Percentiles rank a stretch among this genome's conserved stretches.
phyloP scores from a whole-genome alignment of 2,797 vertebrate genomes.

The Falco naumanni region DNA sequence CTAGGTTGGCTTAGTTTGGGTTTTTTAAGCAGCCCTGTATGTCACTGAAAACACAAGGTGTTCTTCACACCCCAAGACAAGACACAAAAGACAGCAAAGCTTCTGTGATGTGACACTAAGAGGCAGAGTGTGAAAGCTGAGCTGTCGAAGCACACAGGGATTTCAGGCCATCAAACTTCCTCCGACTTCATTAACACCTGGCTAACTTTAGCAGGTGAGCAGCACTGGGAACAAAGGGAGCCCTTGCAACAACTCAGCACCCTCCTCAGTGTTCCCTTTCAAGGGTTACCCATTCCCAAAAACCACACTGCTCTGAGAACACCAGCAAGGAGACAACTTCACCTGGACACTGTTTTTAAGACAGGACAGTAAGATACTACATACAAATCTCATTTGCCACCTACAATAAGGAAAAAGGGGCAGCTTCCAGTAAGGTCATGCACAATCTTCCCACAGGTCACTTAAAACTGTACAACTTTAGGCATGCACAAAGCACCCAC shows the following conservation, averaged over 20 bases:
- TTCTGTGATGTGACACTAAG: background rate
- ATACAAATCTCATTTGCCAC: background rate
- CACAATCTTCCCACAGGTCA: background rate
- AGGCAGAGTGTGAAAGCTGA: background rate
- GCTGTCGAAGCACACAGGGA: background rate
- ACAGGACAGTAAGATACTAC: background rate
- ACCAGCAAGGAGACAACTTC: background rate
- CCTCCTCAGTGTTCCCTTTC: background rate
- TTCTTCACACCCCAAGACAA: background rate
- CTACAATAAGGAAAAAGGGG: fast-evolving
- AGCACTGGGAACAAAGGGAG: background rate
- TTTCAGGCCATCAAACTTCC: background rate
- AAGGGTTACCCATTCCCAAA: background rate
- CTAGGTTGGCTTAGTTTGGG: fast-evolving
- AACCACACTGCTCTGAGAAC: background rate
- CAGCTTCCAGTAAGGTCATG: background rate
- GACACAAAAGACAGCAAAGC: background rate
- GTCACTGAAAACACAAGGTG: background rate
- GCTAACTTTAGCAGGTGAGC: background rate
- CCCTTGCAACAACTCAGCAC: background rate
- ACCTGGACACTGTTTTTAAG: background rate
- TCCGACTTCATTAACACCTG: background rate
- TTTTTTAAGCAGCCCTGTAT: background rate
- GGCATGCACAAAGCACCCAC: background rate
- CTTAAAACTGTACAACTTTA: background rate